Evolutionary conservation across 2,113 vertebrate species (phyloP).

Genomic region (Pterocles gutturalis): DNA sequence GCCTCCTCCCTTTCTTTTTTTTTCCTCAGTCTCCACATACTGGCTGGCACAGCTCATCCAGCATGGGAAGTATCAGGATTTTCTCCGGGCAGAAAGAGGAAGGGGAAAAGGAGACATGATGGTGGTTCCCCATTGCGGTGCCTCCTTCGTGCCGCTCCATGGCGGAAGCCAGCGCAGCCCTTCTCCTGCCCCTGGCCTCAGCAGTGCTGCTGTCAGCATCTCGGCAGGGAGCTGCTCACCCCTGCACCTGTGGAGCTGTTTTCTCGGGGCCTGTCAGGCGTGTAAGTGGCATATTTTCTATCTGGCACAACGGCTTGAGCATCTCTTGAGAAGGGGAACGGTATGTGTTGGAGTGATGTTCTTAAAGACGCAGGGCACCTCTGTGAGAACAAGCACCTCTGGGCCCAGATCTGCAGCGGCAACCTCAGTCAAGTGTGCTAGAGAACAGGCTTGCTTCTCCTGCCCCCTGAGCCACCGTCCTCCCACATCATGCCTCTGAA

Average conservation of each 20-base stretch:
- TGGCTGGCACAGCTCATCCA: not conserved
- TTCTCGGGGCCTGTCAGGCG: not conserved
- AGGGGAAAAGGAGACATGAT: not conserved
- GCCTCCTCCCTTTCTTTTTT: not conserved
- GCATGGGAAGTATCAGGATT: not conserved
- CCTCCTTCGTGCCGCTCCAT: accelerated
- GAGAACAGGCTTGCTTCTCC: not conserved
- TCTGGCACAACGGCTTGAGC: not conserved
- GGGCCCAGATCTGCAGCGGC: not conserved
- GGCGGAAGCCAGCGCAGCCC: not conserved
- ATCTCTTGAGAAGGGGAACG: slow-evolving; percentile 9
- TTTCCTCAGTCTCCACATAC: accelerated
- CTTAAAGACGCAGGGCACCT: not conserved
- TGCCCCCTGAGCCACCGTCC: not conserved
- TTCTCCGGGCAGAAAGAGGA: not conserved
- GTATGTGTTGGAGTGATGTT: slow-evolving; percentile 19
- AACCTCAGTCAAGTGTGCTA: not conserved
- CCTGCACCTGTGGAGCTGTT: not conserved
- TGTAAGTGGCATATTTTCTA: slow-evolving; percentile 32
- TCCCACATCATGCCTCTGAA: not conserved
- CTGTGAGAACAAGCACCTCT: not conserved
- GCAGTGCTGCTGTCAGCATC: not conserved
- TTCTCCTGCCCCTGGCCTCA: accelerated
- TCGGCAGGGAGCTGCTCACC: not conserved
- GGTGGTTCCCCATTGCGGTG: not conserved